Evolutionary conservation across 23 tunicate species (phyloP).

Genomic region (Halocynthia roretzi): DNA sequence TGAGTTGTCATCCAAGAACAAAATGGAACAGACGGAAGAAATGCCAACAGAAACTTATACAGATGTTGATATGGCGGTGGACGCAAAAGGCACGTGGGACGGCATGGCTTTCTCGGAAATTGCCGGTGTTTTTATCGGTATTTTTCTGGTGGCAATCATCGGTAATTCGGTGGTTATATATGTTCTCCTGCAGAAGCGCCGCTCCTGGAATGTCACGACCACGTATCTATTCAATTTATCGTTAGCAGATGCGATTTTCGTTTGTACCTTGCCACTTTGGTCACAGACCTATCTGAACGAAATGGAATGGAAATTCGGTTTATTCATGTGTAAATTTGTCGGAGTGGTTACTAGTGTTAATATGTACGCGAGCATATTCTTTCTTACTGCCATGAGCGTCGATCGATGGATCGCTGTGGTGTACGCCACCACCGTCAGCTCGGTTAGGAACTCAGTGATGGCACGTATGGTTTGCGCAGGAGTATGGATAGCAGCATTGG

Average conservation of each 20-base stretch:
- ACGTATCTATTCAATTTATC: slow-evolving; percentile 77
- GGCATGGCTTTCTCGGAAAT: slow-evolving; percentile 12
- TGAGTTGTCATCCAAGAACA: too few relatives aligned
- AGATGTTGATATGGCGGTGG: background rate
- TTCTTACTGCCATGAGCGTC: slow-evolving; percentile 77
- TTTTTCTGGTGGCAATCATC: slow-evolving; percentile 51
- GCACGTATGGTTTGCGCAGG: slow-evolving; percentile 40
- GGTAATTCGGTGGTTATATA: slow-evolving; percentile 60
- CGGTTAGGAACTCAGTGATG: slow-evolving; percentile 16
- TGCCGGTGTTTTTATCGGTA: slow-evolving; percentile 37
- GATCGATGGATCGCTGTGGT: slow-evolving; percentile 83
- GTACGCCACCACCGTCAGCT: slow-evolving; percentile 50
- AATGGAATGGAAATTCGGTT: slow-evolving; percentile 59
- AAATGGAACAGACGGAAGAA: too few relatives aligned
- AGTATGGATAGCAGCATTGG: slow-evolving; percentile 44
- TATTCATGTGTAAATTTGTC: slow-evolving; percentile 46
- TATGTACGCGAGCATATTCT: slow-evolving; percentile 80
- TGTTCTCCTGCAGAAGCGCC: slow-evolving; percentile 44
- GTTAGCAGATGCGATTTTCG: slow-evolving; percentile 55
- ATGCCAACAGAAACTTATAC: background rate
- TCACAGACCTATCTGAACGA: slow-evolving; percentile 49
- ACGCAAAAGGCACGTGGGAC: background rate
- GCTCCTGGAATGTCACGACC: slow-evolving; percentile 54
- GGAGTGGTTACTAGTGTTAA: slow-evolving; percentile 38
- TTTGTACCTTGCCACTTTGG: slow-evolving; percentile 65